phyloP scores from a whole-genome alignment of 2,113 vertebrate genomes.

The Dromaius novaehollandiae region DNA sequence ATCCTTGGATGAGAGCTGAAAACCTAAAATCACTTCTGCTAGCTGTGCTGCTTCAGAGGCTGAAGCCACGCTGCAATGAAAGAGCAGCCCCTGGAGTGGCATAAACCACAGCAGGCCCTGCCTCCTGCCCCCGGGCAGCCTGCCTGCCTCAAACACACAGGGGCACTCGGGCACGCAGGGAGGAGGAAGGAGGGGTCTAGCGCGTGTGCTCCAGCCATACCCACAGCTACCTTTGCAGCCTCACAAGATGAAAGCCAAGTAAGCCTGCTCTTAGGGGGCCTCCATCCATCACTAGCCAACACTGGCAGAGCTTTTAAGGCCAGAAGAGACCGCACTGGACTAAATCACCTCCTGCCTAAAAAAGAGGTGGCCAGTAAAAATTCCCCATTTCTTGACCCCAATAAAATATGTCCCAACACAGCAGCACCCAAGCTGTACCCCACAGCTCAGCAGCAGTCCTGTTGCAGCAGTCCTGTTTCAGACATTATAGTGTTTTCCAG shows the following conservation, averaged over 20 bases:
- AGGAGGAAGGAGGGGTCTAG: background rate
- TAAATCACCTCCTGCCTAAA: background rate
- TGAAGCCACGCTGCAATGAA: background rate
- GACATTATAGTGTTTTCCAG: background rate
- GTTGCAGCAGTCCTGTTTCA: fast-evolving
- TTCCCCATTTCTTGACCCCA: background rate
- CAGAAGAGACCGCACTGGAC: background rate
- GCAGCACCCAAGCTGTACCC: background rate
- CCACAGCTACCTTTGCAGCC: background rate
- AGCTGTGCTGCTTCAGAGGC: background rate
- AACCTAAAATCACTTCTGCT: background rate
- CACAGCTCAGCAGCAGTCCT: background rate
- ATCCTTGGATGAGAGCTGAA: background rate
- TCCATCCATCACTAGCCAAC: background rate
- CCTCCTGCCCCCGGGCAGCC: background rate
- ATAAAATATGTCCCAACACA: background rate
- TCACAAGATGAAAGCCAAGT: background rate
- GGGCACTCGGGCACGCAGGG: background rate
- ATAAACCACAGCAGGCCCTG: background rate
- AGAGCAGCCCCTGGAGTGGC: conserved; percentile 4
- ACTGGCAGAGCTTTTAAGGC: background rate
- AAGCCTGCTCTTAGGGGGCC: background rate
- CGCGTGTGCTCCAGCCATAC: background rate
- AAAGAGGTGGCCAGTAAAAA: background rate
- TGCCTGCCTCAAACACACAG: conserved; percentile 26